These are phyloP conservation scores for Temnothorax rugatulus DNA, from an alignment of 2,888 invertebrate species.

Conservation along the genomic window DNA sequence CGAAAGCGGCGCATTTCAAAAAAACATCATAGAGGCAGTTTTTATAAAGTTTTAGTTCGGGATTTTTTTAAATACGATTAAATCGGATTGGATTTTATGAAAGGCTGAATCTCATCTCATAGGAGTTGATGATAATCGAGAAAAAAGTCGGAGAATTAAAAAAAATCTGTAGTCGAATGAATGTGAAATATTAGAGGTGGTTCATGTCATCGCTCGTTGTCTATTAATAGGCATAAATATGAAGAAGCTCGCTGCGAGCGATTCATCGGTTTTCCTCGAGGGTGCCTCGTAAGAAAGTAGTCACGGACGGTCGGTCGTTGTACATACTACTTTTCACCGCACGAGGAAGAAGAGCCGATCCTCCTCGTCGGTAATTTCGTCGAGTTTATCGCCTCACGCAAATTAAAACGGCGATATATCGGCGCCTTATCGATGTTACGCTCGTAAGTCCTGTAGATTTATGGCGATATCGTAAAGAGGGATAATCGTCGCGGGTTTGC, in stretches of 20 bases:
- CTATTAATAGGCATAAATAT: conserved; percentile 15
- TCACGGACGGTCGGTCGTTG: conserved; percentile 23
- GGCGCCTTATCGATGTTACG: not conserved
- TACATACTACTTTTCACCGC: not conserved
- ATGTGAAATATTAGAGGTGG: not conserved
- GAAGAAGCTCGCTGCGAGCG: not conserved
- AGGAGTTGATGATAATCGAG: not conserved
- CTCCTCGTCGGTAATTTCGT: not conserved
- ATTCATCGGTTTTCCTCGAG: conserved; percentile 6
- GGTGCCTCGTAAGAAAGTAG: conserved; percentile 7
- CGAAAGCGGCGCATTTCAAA: too few relatives aligned
- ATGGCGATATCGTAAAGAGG: conserved; percentile 36
- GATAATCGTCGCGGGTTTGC: conserved; percentile 24
- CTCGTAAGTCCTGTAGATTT: conserved; percentile 31
- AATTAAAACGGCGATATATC: conserved; percentile 21
- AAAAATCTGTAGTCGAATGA: not conserved
- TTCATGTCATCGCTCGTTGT: not conserved
- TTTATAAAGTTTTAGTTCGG: too few relatives aligned
- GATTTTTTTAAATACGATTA: too few relatives aligned
- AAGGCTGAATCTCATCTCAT: not conserved
- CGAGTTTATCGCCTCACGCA: not conserved
- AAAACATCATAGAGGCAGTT: too few relatives aligned
- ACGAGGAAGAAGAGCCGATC: not conserved
- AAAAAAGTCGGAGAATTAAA: not conserved
- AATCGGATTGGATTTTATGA: too few relatives aligned